These are phyloP conservation scores for Caenorhabditis japonica DNA, from an alignment of 2,888 invertebrate genomes.

Conservation along the genomic window DNA sequence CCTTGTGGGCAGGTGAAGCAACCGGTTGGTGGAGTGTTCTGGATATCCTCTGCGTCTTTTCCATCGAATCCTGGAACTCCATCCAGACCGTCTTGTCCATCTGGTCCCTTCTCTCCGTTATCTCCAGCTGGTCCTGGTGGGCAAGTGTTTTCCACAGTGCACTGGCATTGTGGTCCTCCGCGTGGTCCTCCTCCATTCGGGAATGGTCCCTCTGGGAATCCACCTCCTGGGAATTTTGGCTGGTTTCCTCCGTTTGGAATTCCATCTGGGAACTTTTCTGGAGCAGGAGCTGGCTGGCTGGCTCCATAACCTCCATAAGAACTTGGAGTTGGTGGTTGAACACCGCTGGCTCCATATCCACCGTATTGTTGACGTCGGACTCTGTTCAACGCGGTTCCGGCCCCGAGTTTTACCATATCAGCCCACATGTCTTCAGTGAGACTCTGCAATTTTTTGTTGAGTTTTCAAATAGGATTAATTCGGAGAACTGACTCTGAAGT, in stretches of 20 bases:
- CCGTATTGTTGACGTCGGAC: slow-evolving; percentile 74
- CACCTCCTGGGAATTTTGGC: slow-evolving; percentile 50
- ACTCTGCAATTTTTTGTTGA: slow-evolving; percentile 51
- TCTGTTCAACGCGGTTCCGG: slow-evolving; percentile 75
- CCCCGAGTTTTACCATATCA: slow-evolving; percentile 75
- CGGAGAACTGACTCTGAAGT: slow-evolving; percentile 65
- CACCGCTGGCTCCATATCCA: slow-evolving; percentile 69
- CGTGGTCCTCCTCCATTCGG: slow-evolving; percentile 47
- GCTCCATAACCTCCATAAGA: slow-evolving; percentile 52
- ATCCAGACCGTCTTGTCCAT: slow-evolving; percentile 65
- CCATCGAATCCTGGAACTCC: slow-evolving; percentile 70
- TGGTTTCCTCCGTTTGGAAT: slow-evolving; percentile 49
- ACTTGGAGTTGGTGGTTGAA: slow-evolving; percentile 54
- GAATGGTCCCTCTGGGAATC: slow-evolving; percentile 54
- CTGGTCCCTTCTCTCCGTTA: slow-evolving; percentile 58
- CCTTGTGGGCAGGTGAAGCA: slow-evolving; percentile 71
- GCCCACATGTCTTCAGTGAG: slow-evolving; percentile 73
- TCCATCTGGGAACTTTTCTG: slow-evolving; percentile 39
- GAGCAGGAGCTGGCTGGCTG: slow-evolving; percentile 39
- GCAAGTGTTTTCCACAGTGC: slow-evolving; percentile 68
- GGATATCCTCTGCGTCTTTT: slow-evolving; percentile 68
- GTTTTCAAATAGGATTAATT: not conserved
- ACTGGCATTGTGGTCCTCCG: slow-evolving; percentile 53
- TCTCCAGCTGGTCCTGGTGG: slow-evolving; percentile 69
- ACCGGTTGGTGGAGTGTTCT: slow-evolving; percentile 69